These are phyloP conservation scores for Cataglyphis altisquamis DNA, from an alignment of 2,888 invertebrate species.

Conservation along the genomic window DNA sequence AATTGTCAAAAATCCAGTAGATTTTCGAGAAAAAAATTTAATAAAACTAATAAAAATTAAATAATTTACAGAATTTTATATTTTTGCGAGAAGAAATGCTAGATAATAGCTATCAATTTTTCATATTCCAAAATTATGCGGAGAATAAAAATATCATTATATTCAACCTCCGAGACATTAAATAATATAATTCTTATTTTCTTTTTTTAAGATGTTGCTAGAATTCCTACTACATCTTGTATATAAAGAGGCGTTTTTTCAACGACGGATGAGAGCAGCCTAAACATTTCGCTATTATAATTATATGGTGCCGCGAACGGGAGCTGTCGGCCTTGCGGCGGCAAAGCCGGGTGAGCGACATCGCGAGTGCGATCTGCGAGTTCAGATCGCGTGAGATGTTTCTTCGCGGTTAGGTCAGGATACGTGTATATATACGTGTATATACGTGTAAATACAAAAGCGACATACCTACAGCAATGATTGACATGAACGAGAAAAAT, in stretches of 20 bases:
- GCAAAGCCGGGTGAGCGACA: conserved; percentile 66
- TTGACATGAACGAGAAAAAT: conserved; percentile 28
- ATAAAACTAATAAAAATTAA: not conserved
- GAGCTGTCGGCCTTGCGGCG: conserved; percentile 72
- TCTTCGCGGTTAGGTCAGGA: conserved; percentile 26
- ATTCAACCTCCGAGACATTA: conserved; percentile 1
- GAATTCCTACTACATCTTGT: conserved; percentile 17
- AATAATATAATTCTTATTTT: not conserved
- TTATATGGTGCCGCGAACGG: conserved; percentile 71
- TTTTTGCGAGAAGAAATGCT: not conserved
- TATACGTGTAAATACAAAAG: not conserved
- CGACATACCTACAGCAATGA: not conserved
- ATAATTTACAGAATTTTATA: not conserved
- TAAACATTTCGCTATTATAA: conserved; percentile 77
- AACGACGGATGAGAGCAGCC: conserved; percentile 59
- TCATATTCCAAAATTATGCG: not conserved
- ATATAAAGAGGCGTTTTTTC: conserved; percentile 46
- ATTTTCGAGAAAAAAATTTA: not conserved
- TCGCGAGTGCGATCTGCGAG: conserved; percentile 63
- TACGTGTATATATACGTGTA: not conserved
- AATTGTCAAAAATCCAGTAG: conserved; percentile 4
- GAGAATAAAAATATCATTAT: conserved; percentile 3
- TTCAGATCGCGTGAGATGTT: conserved; percentile 65
- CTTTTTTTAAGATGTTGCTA: not conserved
- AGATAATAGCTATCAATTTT: not conserved